Base-by-base conservation (phyloP, 2,113 vertebrate genomes). In the Plecturocebus donacophilus region DNA sequence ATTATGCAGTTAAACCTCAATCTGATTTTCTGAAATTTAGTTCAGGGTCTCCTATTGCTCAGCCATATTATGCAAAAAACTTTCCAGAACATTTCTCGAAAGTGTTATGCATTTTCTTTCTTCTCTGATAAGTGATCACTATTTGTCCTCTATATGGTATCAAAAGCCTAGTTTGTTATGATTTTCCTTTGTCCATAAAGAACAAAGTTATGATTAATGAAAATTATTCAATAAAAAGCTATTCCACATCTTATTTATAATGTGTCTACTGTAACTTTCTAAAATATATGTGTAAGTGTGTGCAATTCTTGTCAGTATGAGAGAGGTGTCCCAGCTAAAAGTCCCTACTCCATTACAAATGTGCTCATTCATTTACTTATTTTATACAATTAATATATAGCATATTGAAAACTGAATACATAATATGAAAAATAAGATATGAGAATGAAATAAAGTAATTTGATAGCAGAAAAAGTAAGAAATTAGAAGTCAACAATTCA, bases 21-120 rank as follows among this genome's bases (percentile, higher is more conserved):
- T 87, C 14, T 80, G 8, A 91, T 75, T 95, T 96, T 82, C 71
- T 70, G 16, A 92, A 90, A 96, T 91, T 95, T 38, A 52, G 13
- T 75, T 82, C 35, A 85, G 54, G 6, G 66, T 54, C 8, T 90
- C 17, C 79, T 64, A 16, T 58, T 64, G 30, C 12, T 56, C 52
- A 94, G 14, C 56, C 2, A n/a, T 47, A 58, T 64, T 89, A 93
- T 47, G 7, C n/a, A 89, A 88, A 95, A 54, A 2, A 77, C 49
- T 85, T 94, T 91, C 35, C 77, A 52, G 84, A 94, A 52, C 80
- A 90, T 93, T 91, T 93, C 20, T 35, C 56, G 1, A 79, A 76
- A 75, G 42, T 27, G 91, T 21, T 84, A n/a, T 77, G 6, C 40
- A 45, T 84, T 91, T 64, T 68, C 45, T 93, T 93, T 84, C n/a